Base-by-base conservation (phyloP, 1,140 invertebrate genomes). In the Melitaea cinxia region DNA sequence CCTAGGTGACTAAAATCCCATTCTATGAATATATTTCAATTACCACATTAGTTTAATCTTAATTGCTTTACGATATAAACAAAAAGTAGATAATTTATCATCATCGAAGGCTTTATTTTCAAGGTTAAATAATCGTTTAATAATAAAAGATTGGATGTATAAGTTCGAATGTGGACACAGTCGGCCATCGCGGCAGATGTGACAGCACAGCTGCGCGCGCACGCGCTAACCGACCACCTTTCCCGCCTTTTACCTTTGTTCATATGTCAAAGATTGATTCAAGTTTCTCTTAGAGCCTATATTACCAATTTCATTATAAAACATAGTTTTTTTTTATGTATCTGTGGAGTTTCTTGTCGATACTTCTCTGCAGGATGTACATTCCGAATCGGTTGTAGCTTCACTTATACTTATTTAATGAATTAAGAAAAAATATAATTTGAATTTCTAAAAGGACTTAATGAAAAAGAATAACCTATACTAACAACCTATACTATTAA, bases 231-330 rank as follows among this genome's bases (percentile, higher is more conserved):
- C 59, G 59, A 17, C 47, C 72, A 68, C 72, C 72, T 73, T 72
- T 73, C 63, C 67, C 68, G 63, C 54, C 64, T 70, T 73, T 70
- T n/a, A n/a, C n/a, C n/a, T n/a, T 73, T 73, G 49, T 70, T 70
- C 72, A 70, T 73, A 70, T 68, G 70, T 71, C 72, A 66, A 73
- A 73, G 68, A 73, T 73, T 73, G 68, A 70, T 70, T 73, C 65
- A 65, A 49, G 54, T 66, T 21, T n/a, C n/a, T n/a, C n/a, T n/a
- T n/a, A n/a, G n/a, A n/a, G n/a, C n/a, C n/a, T n/a, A n/a, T n/a
- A n/a, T n/a, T n/a, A n/a, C n/a, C n/a, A n/a, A n/a, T n/a, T n/a
- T n/a, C n/a, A n/a, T n/a, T n/a, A n/a, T n/a, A n/a, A n/a, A n/a
- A n/a, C n/a, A n/a, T n/a, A n/a, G n/a, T n/a, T n/a, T n/a, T n/a